Base-by-base conservation (phyloP, 92 coral and sea anemone species). In the Epizoanthus scotinus region DNA sequence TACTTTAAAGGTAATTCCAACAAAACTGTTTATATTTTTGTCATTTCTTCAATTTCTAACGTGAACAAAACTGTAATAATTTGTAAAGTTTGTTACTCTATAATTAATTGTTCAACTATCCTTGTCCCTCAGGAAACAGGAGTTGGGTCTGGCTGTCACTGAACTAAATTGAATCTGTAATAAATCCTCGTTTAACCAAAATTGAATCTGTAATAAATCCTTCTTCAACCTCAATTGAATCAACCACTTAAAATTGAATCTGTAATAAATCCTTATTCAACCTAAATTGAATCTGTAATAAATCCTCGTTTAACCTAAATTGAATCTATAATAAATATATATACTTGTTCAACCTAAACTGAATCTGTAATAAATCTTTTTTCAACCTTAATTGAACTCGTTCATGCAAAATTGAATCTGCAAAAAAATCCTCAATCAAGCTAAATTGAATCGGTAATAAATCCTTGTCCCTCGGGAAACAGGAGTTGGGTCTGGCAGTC, bases 401-500 rank as follows among this genome's bases (percentile, higher is more conserved):
- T 65, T 65, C 70, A 65, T 65, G 47, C 6, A 65, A 65, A 65
- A 65, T 65, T 65, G 47, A 65, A 65, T 65, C 70, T 65, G 47
- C 70, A n/a, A 65, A 68, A 40, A 68, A 40, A 68, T 68, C 56
- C 73, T 68, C 54, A 70, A 70, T 70, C 31, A 70, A 70, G 19
- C 58, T 70, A 70, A 70, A 50, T 70, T 70, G 58, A 70, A 70
- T 70, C 40, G 6, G 77, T 49, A 70, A 70, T 70, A 70, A 52
- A 70, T 70, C 75, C 75, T 70, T 44, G 75, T 26, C 78, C 78
- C 78, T 71, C 47, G 26, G 78, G 63, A 71, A 71, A 71, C 78
- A 71, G 78, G 63, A 71, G 63, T 53, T 71, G 78, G 78, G 78
- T 71, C 63, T 53, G 62, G 63, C 62, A 52, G 78, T 52, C 25